Base-by-base conservation (phyloP, 2,888 invertebrate species). In the Antheraea yamamai region DNA sequence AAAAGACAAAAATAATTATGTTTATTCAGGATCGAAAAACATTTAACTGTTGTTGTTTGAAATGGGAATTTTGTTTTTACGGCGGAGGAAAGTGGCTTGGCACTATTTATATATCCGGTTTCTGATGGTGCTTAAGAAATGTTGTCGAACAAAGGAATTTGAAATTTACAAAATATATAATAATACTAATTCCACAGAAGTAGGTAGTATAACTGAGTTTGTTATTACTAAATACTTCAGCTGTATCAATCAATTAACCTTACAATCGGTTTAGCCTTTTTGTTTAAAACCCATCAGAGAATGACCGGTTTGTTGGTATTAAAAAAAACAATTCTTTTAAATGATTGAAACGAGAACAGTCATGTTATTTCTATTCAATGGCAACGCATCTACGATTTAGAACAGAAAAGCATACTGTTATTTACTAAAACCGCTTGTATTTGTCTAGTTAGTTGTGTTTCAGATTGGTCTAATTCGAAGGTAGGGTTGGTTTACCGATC, bases 261-360 rank as follows among this genome's bases (percentile, higher is more conserved):
- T 23, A 71, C 61, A 75, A 61, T 61, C 61, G 39, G 72, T 66
- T 77, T 76, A 74, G 66, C 66, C 77, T 73, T 76, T 78, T 80
- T 81, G 78, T 77, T 74, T 26, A 73, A 79, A 79, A 81, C n/a
- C 76, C 77, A 81, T 82, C 80, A 81, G 75, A 68, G 75, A 76
- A 76, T 78, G 76, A 70, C 70, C 39, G 70, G 39, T 39, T 73
- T 74, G 76, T 77, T 76, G 75, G 74, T 79, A 76, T 71, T 61
- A 73, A 78, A 79, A 80, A 74, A 78, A 77, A 77, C 73, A 74
- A 73, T 39, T 20, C 1, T 39, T 70, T 35, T 70, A 68, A 68
- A 18, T 8, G 35, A 68, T 68, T 35, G 18, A 35, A 30, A 68
- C 35, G 68, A 70, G 39, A 39, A 39, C 20, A 70, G n/a, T 35